These are phyloP conservation scores for Pomatostomus ruficeps DNA, from an alignment of 2,113 vertebrate genomes.

Conservation along the genomic window DNA sequence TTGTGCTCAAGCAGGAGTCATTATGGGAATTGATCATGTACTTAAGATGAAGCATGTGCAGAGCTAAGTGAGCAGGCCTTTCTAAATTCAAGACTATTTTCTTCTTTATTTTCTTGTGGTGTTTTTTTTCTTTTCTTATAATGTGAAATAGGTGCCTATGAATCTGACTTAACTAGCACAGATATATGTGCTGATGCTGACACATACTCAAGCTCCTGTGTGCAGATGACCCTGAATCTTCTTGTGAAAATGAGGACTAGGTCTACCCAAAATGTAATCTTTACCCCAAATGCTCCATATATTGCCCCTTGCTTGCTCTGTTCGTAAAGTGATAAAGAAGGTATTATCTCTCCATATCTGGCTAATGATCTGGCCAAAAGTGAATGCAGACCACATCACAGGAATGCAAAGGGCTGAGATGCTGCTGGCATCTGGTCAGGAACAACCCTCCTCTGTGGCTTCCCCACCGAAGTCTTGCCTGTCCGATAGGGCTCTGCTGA, in stretches of 20 bases:
- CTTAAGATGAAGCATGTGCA: not conserved
- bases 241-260: not conserved
- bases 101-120: not conserved
- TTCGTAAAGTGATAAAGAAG: not conserved
- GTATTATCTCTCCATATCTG: not conserved
- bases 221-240: not conserved
- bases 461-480: not conserved
- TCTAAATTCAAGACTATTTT: not conserved
- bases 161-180: not conserved
- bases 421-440: not conserved
- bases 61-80: not conserved
- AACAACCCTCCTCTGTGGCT: not conserved
- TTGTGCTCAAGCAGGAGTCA: not conserved
- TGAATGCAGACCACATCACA: not conserved
- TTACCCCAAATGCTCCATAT: not conserved
- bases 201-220: not conserved
- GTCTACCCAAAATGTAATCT: not conserved
- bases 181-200: not conserved
- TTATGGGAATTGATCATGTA: not conserved
- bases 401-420: not conserved
- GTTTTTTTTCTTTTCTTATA: not conserved
- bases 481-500: accelerated
- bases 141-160: not conserved
- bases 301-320: not conserved
- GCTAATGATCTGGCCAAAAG: not conserved